A percentile compares a stretch with the other conserved stretches of the same genome.
Evolutionary conservation across 2,113 vertebrate species (phyloP).

Genomic region (Myiagra hebetior): DNA sequence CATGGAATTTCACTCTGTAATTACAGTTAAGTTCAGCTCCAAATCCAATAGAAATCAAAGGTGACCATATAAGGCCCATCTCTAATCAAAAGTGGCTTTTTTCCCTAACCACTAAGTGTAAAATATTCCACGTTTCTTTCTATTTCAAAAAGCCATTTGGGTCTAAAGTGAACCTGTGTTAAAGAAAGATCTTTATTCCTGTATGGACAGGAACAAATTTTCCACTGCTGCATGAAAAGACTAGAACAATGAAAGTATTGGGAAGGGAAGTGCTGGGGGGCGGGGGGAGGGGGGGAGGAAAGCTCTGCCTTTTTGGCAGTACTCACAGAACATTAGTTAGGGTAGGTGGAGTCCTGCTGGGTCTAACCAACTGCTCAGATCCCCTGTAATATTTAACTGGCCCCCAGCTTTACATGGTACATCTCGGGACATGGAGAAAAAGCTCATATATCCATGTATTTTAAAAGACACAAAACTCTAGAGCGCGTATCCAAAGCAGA

Average conservation of each 20-base stretch:
- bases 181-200: conserved; percentile 29
- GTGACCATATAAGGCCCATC: conserved; percentile 1
- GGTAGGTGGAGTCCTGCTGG: conserved; percentile 44
- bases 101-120: not conserved
- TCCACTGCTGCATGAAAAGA: conserved; percentile 38
- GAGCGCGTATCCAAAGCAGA: conserved; percentile 64
- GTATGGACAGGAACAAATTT: conserved; percentile 12
- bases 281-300: not conserved
- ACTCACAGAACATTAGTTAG: conserved; percentile 43
- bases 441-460: conserved; percentile 41
- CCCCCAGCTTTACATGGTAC: not conserved
- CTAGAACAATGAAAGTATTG: conserved; percentile 33
- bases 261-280: not conserved
- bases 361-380: conserved; percentile 52
- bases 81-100: conserved; percentile 19
- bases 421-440: not conserved
- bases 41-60: conserved; percentile 48
- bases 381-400: conserved; percentile 4
- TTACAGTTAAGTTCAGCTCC: conserved; percentile 39
- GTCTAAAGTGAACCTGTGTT: conserved; percentile 42
- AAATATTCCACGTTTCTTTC: not conserved
- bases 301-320: conserved; percentile 22
- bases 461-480: conserved; percentile 41
- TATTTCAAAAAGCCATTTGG: conserved; percentile 3
- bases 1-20: conserved; percentile 24